Conservation (phyloP, 2,797 vertebrate species). For the Trematomus bernacchii region DNA sequence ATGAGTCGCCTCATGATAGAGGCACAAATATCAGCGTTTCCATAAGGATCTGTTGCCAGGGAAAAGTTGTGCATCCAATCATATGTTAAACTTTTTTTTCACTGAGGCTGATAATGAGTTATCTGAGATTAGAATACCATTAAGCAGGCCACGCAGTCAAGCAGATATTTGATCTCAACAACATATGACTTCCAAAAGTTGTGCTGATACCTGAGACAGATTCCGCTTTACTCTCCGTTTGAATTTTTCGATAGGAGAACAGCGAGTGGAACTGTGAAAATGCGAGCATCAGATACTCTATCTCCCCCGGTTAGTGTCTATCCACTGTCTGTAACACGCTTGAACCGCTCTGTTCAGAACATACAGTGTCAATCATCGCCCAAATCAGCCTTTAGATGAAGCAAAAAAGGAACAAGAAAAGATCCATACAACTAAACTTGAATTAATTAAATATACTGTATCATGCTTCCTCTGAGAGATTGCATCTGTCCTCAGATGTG, state of each 20-base stretch:
- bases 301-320: constrained; percentile 73
- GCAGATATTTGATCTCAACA: constrained; percentile 78
- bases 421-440: constrained; percentile 76
- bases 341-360: constrained; percentile 74
- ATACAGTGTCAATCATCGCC: constrained; percentile 76
- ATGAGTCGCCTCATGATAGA: not conserved
- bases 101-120: constrained; percentile 62
- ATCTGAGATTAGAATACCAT: constrained; percentile 74
- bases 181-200: constrained; percentile 73
- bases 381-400: constrained; percentile 80
- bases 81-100: constrained; percentile 58
- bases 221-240: constrained; percentile 69
- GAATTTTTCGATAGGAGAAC: constrained; percentile 76
- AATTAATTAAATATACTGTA: constrained; percentile 87
- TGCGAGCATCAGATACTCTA: constrained; percentile 77
- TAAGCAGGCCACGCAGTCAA: constrained; percentile 64
- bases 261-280: constrained; percentile 76
- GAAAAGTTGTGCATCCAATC: constrained; percentile 56
- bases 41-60: constrained; percentile 13
- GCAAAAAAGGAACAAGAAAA: constrained; percentile 63
- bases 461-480: constrained; percentile 79
- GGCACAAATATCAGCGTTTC: constrained; percentile 27
- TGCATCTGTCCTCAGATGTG: constrained; percentile 87
- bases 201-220: constrained; percentile 80
- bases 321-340: constrained; percentile 76